Base-by-base conservation (phyloP, 2,888 invertebrate genomes). In the Phymatocera aterrima region DNA sequence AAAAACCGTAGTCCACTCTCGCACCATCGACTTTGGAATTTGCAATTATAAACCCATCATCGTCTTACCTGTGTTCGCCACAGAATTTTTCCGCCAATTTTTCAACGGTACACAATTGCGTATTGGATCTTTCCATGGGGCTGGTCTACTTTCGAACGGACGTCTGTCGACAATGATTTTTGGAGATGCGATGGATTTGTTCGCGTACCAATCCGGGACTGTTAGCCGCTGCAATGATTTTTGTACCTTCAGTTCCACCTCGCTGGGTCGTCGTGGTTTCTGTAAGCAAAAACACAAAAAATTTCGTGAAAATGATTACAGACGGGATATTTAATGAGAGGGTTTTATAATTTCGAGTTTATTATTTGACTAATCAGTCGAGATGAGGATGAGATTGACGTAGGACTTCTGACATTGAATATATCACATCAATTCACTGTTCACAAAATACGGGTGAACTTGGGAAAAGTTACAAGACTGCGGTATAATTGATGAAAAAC, bases 191-290 rank as follows among this genome's bases (percentile, higher is more conserved):
- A 84, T 82, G 6, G 80, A 83, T 57, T 84, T 85, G 51, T 85
- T 84, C 24, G 84, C 48, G 46, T 85, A 85, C 87, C 88, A 88
- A 5, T 86, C 85, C 0, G 88, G 87, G 15, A 87, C 83, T 2
- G 85, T 80, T 0, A 88, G 79, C 21, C 81, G 84, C 74, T 86
- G 74, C 5, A 85, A 68, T n/a, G 84, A 86, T 40, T 79, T 81
- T 18, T 84, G 80, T 0, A 87, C 86, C 61, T 83, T 84, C 24
- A 85, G 12, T 80, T 88, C 87, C 0, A 85, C 81, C n/a, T 87
- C 88, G 2, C 85, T 83, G 3, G 84, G 77, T 31, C 80, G 75
- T 68, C 85, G 21, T 21, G 34, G n/a, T 8, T 72, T 72, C 72
- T 72, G 34, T 2, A 34, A 34, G n/a, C n/a, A n/a, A n/a, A n/a